Percentiles rank a stretch among this genome's conserved stretches.
Conservation (phyloP, 2,797 vertebrate genomes). For the Betta splendens region DNA sequence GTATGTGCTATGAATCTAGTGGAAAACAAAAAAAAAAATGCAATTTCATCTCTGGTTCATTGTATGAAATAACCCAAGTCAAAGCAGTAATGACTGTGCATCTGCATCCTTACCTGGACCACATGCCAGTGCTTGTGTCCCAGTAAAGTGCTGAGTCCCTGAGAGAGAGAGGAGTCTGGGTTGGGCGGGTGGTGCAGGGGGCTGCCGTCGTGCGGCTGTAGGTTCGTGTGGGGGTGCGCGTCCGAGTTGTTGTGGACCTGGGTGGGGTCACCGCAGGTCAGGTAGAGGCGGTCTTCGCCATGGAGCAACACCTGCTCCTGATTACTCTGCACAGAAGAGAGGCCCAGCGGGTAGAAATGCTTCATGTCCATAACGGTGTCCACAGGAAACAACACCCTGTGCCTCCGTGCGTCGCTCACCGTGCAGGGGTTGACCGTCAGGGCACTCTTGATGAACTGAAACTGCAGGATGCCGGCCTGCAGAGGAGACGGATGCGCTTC, state of each 20-base stretch:
- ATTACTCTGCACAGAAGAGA: constrained; percentile 86
- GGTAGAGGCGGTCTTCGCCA: constrained; percentile 95
- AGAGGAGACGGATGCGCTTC: constrained; percentile 60
- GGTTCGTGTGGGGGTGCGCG: constrained; percentile 70
- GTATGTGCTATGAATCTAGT: constrained; percentile 96
- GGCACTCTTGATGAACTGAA: constrained; percentile 98
- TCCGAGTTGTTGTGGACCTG: constrained; percentile 86
- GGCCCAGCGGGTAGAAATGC: not conserved
- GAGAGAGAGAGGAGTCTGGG: constrained; percentile 86
- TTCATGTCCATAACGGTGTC: not conserved
- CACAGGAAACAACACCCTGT: not conserved
- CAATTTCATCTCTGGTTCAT: too few relatives aligned
- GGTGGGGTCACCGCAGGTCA: constrained; percentile 93
- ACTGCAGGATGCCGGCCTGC: constrained; percentile 91
- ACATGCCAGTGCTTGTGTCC: constrained; percentile 99
- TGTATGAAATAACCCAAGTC: not conserved
- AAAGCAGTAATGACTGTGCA: not conserved
- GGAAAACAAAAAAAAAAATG: constrained; percentile 2
- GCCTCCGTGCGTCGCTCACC: constrained; percentile 77
- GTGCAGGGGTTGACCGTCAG: constrained; percentile 98
- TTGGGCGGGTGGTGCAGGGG: constrained; percentile 79
- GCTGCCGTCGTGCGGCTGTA: constrained; percentile 80
- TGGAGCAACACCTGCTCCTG: constrained; percentile 98
- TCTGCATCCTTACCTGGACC: constrained; percentile 86
- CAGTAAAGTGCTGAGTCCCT: constrained; percentile 99